Base-by-base conservation (phyloP, 2,113 vertebrate genomes). In the Regulus satrapa region DNA sequence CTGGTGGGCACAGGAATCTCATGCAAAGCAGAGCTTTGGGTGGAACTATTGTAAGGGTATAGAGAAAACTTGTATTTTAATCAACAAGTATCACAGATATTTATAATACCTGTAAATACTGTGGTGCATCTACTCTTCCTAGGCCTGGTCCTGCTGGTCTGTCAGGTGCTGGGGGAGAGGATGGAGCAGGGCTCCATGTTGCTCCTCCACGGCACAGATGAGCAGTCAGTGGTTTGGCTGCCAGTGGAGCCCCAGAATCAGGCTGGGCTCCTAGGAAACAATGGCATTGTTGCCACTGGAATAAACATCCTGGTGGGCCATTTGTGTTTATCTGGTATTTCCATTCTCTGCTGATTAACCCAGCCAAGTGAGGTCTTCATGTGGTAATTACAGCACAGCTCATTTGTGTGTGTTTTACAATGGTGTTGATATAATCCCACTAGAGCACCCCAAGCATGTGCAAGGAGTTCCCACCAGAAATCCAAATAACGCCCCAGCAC, bases 351-450 rank as follows among this genome's bases (percentile, higher is more conserved):
- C 91, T 93, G 95, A 96, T 90, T 97, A 97, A 94, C 94, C 92
- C 55, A 62, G 94, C 85, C 34, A 64, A 94, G 92, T 49, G 36
- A 31, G 73, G 86, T 82, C 97, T 96, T 97, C 96, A 93, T 95
- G 96, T 96, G 96, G 96, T 92, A 92, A 96, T 97, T 97, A 95
- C 75, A 85, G 93, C 97, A 75, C 95, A 97, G 97, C 95, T 98
- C 97, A 95, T 97, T 97, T 97, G 96, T 95, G 97, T 92, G 88
- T 97, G 97, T 98, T 98, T 97, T 97, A 98, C 98, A 98, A 97
- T 98, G 95, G 98, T 98, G 98, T 98, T 98, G 98, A 98, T 98
- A 98, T 98, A 98, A 98, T 98, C 98, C 98, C 97, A 95, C 96
- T 77, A 97, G 97, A 98, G 95, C 94, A 96, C 96, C 94, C 95